Base-by-base conservation (phyloP, 2,888 invertebrate species). In the Pandemis cinnamomeana region DNA sequence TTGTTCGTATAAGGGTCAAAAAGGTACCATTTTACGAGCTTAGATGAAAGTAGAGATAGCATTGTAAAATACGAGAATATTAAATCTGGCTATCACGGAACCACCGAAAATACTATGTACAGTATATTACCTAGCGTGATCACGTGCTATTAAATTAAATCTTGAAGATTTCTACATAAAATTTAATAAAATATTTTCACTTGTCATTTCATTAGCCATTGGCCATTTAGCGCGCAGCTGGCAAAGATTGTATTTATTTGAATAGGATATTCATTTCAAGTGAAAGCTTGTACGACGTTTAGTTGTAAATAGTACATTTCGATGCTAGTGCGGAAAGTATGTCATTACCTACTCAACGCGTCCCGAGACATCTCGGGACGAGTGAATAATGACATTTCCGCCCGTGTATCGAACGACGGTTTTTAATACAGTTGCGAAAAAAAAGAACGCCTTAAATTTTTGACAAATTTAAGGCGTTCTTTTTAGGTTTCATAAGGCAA, bases 161-260 rank as follows among this genome's bases (percentile, higher is more conserved):
- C 11, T 58, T 27, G 20, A 58, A 1, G 5, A 58, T 58, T 58
- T 10, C 10, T 10, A 13, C 58, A 20, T 10, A 7, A 20, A 27
- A 27, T 58, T 58, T 7, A 51, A 15, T 3, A 55, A 20, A 55
- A 55, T 20, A 55, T 15, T 55, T 55, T 55, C 20, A 55, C 55
- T 55, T 55, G 55, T 55, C 55, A 20, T 20, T 20, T 55, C 20
- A 15, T 55, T 55, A 8, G 53, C 20, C 8, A 15, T 20, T 20
- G 20, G 55, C 55, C 55, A 55, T 55, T 55, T 55, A 20, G 55
- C 55, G 55, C 20, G 55, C 55, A 55, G 55, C 55, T 55, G 55
- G 20, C 55, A 8, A 53, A 53, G 8, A 15, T 20, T 15, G 20
- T 55, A 0, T 55, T 55, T 13, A 55, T 15, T 51, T 55, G 20